phyloP scores from a whole-genome alignment of 1,140 invertebrate species.

The Bombus huntii region DNA sequence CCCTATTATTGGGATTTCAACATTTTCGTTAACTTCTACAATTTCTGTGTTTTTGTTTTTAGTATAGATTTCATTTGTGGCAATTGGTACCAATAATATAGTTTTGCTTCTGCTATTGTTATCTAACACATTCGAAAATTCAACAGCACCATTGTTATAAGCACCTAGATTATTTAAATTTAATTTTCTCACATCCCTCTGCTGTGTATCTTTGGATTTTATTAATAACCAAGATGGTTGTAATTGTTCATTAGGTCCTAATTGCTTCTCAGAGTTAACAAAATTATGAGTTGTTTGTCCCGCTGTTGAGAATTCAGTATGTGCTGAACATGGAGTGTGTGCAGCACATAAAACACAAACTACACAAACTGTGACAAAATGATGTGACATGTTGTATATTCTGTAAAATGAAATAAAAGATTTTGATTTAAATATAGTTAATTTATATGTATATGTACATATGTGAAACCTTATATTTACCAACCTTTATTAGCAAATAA shows the following conservation, averaged over 20 bases:
- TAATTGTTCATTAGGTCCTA: constrained; percentile 18
- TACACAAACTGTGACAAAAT: constrained; percentile 89
- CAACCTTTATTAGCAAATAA: neutral
- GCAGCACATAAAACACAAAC: constrained; percentile 90
- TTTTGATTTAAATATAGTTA: neutral
- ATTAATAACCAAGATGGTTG: constrained; percentile 35
- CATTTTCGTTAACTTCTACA: constrained; percentile 31
- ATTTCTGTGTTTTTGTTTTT: constrained; percentile 38
- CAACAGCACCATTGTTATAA: constrained; percentile 33
- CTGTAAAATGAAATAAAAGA: constrained; percentile 53
- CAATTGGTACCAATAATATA: neutral
- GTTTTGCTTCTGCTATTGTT: constrained; percentile 17
- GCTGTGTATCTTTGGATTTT: constrained; percentile 29
- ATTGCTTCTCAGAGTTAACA: constrained; percentile 23
- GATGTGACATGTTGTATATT: constrained; percentile 80
- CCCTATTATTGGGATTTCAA: neutral
- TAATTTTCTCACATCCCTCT: constrained; percentile 41
- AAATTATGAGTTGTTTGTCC: constrained; percentile 21
- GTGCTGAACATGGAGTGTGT: constrained; percentile 87
- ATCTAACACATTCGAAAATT: constrained; percentile 28
- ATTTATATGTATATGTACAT: neutral
- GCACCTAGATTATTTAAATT: constrained; percentile 14
- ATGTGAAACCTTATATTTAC: neutral
- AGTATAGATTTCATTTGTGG: constrained; percentile 24
- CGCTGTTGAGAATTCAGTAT: constrained; percentile 77